Percentiles rank a stretch among this genome's conserved stretches.
Conservation (phyloP, 2,888 invertebrate species). For the Rhopalosiphum nymphaeae region DNA sequence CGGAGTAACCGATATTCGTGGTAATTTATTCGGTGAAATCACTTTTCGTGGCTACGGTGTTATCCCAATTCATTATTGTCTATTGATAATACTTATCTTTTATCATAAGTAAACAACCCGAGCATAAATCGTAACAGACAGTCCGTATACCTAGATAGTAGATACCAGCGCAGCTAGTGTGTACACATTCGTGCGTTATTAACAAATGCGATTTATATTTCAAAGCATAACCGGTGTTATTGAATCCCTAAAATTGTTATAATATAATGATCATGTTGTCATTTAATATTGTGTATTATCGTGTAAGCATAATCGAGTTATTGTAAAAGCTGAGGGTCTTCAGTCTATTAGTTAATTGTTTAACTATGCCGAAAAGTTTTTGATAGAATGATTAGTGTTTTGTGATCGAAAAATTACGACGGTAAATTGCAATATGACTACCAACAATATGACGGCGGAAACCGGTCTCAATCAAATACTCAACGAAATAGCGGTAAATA, state of each 20-base stretch:
- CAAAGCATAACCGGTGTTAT: neutral
- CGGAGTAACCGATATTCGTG: too few species aligned
- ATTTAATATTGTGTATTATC: neutral
- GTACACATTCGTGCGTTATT: neutral
- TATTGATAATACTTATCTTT: neutral
- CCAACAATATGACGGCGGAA: conserved; percentile 9
- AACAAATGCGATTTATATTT: neutral
- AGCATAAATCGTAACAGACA: neutral
- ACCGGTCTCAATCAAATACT: conserved; percentile 50
- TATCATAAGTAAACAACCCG: conserved; percentile 11
- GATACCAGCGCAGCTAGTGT: neutral
- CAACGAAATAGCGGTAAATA: conserved; percentile 56
- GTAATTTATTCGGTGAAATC: too few species aligned
- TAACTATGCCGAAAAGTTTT: neutral
- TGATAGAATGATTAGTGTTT: neutral
- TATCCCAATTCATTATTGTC: too few species aligned
- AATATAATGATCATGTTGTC: neutral
- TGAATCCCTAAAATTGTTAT: neutral
- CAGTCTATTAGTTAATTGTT: neutral
- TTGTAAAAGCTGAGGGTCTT: neutral
- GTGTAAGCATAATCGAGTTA: neutral
- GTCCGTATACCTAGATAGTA: neutral
- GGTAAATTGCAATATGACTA: neutral
- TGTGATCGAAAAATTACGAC: neutral
- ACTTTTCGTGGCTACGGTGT: too few species aligned